These are phyloP conservation scores for Danaus melanippus DNA, from an alignment of 1,140 invertebrate genomes.

Conservation along the genomic window DNA sequence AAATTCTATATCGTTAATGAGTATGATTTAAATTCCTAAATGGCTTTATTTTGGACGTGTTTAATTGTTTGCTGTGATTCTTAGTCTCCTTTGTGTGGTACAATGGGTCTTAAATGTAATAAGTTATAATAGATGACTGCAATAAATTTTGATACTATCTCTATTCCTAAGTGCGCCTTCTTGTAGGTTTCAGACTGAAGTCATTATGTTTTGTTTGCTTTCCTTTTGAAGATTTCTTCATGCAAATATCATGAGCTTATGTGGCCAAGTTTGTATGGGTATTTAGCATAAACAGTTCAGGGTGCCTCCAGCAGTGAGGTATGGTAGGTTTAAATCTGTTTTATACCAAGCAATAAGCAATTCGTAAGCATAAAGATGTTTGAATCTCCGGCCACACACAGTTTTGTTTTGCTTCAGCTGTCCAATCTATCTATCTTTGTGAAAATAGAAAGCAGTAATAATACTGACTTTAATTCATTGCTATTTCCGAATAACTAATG, in stretches of 20 bases:
- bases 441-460: slow-evolving; percentile 2
- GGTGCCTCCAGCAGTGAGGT: slow-evolving; percentile 14
- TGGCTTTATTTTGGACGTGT: too few relatives aligned
- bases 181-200: slow-evolving; percentile 5
- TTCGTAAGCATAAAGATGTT: slow-evolving; percentile 24
- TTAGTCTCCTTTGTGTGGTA: not conserved
- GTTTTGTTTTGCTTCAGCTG: not conserved
- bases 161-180: slow-evolving; percentile 5
- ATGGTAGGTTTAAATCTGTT: slow-evolving; percentile 23
- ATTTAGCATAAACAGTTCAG: slow-evolving; percentile 43
- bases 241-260: slow-evolving; percentile 35
- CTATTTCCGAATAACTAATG: not conserved
- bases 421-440: not conserved
- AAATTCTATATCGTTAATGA: too few relatives aligned
- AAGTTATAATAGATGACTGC: slow-evolving; percentile 12
- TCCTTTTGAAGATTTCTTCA: slow-evolving; percentile 32
- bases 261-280: slow-evolving; percentile 36
- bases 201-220: slow-evolving; percentile 20
- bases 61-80: too few relatives aligned
- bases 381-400: slow-evolving; percentile 22
- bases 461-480: slow-evolving; percentile 1
- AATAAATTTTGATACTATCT: slow-evolving; percentile 14
- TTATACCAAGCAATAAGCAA: slow-evolving; percentile 26
- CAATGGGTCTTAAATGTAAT: slow-evolving; percentile 8
- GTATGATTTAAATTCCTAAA: too few relatives aligned